Base-by-base conservation (phyloP, 2,888 invertebrate genomes). In the Tenthredo amoena region DNA sequence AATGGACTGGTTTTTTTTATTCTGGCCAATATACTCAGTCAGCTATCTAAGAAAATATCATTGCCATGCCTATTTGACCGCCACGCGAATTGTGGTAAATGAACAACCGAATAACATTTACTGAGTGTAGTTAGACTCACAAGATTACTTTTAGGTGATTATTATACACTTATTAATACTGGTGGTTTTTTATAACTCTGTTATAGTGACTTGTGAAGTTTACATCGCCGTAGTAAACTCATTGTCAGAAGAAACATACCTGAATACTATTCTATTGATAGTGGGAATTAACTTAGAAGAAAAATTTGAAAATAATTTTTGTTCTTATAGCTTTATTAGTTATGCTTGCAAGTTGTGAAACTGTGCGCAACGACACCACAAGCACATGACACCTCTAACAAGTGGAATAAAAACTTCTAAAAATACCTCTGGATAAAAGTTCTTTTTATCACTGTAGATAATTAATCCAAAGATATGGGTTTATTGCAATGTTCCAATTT, bases 311-410 rank as follows among this genome's bases (percentile, higher is more conserved):
- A 37, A 58, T 58, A n/a, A 62, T 47, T 81, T 55, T 43, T 6
- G 34, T 58, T 55, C 31, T 10, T 12, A 21, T 55, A 34, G 15
- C 31, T 58, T 89, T 72, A 85, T 15, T 40, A 50, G 31, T 84
- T 40, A 85, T 62, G 72, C 47, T 50, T 77, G 50, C 12, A 18
- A 77, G 72, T 74, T 72, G 43, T 47, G 21, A 76, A 84, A 74
- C 26, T 76, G 76, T 58, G 31, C 9, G 15, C 31, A 7, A 55
- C 18, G 21, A 26, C 34, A 31, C 21, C 50, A 58, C 76, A 31
- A 77, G 12, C 18, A 50, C 18, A 50, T 77, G 31, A 72, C 15
- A 84, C 34, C 65, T 72, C 31, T 18, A 50, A 34, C 34, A 37
- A 65, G 37, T 68, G 55, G 84, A 55, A 71, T 72, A 71, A 58